Evolutionary conservation across 2,797 vertebrate species (phyloP).

Genomic region (Acipenser oxyrinchus): DNA sequence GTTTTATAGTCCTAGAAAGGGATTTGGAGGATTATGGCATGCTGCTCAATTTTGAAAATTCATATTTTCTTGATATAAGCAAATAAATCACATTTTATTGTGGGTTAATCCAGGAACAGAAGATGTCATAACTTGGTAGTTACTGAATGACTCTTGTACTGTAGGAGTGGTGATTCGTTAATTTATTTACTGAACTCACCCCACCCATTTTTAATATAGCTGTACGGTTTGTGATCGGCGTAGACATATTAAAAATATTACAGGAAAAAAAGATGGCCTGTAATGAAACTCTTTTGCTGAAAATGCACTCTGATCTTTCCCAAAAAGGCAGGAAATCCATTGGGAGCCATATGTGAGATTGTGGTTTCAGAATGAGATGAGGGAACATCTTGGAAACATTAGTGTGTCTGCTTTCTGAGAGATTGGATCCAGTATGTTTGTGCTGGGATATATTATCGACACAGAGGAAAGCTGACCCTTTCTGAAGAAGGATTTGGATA

Average conservation of each 20-base stretch:
- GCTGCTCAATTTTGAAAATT: no score
- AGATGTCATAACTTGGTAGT: background rate
- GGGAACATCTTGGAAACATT: constrained; percentile 49
- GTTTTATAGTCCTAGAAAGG: no score
- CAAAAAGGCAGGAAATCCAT: constrained; percentile 27
- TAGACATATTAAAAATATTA: background rate
- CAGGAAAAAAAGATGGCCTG: background rate
- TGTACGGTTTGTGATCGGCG: background rate
- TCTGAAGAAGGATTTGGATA: constrained; percentile 12
- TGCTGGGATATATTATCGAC: constrained; percentile 19
- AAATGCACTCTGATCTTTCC: background rate
- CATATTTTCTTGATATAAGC: background rate
- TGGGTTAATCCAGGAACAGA: background rate
- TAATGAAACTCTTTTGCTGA: background rate
- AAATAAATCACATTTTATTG: background rate
- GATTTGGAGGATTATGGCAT: no score
- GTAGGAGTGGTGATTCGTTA: background rate
- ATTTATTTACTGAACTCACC: background rate
- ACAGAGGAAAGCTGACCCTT: constrained; percentile 17
- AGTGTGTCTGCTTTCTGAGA: constrained; percentile 31
- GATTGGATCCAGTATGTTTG: constrained; percentile 29
- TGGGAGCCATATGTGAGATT: constrained; percentile 22
- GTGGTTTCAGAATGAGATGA: constrained; percentile 22
- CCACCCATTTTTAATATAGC: background rate
- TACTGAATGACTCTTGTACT: background rate